Percentiles rank a stretch among this genome's conserved stretches.
Evolutionary conservation across 2,888 invertebrate species (phyloP).

Genomic region (Steinernema scapterisci): DNA sequence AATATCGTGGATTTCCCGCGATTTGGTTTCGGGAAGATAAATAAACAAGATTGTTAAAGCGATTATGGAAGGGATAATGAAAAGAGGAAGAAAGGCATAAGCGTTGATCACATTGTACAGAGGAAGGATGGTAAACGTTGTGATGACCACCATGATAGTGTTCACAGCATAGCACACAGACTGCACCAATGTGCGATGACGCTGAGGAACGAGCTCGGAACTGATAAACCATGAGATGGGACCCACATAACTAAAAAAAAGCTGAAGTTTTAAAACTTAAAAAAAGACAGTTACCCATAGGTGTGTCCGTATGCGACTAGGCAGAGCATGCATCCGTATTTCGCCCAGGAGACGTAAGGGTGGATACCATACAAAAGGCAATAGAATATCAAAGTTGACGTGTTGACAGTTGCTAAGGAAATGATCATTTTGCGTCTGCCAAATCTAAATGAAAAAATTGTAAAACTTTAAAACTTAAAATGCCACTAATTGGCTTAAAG

Average conservation of each 20-base stretch:
- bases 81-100: constrained; percentile 53
- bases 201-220: constrained; percentile 56
- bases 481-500: too few relatives aligned
- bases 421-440: constrained; percentile 52
- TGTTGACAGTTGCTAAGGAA: constrained; percentile 47
- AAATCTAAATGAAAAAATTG: too few relatives aligned
- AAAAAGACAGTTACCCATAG: constrained; percentile 57
- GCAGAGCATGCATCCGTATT: constrained; percentile 50
- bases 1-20: constrained; percentile 57
- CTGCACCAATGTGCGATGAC: constrained; percentile 55
- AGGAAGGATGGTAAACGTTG: constrained; percentile 53
- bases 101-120: constrained; percentile 42
- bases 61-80: constrained; percentile 48
- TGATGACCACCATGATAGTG: constrained; percentile 50
- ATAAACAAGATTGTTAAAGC: constrained; percentile 46
- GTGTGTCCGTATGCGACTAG: constrained; percentile 51
- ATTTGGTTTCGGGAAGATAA: constrained; percentile 54
- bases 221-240: constrained; percentile 59
- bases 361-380: constrained; percentile 49
- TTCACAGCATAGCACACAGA: constrained; percentile 54
- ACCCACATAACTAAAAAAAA: constrained; percentile 44
- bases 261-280: too few relatives aligned
- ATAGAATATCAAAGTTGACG: constrained; percentile 44
- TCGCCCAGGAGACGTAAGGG: constrained; percentile 39
- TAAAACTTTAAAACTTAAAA: too few relatives aligned